phyloP scores from a whole-genome alignment of 2,797 vertebrate species.

The Danio kyathit region DNA sequence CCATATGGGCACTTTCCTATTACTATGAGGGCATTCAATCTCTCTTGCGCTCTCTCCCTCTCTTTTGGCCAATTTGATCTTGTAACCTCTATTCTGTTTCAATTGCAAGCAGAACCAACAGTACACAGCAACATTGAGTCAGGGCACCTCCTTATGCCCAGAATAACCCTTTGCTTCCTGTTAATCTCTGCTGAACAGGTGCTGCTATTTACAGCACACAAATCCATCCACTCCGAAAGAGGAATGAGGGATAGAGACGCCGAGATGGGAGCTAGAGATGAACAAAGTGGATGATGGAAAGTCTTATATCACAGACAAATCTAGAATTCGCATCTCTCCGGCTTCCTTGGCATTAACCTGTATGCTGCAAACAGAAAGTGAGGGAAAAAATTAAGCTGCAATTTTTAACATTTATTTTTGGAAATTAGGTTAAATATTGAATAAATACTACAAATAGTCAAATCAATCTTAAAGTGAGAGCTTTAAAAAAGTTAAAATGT shows the following conservation, averaged over 20 bases:
- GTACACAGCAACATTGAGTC: conserved; percentile 30
- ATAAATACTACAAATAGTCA: too few species aligned
- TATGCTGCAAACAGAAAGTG: not conserved
- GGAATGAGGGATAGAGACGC: conserved; percentile 6
- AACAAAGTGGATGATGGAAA: conserved; percentile 19
- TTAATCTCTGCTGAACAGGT: conserved; percentile 85
- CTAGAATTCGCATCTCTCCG: not conserved
- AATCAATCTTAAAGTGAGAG: too few species aligned
- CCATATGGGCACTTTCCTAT: not conserved
- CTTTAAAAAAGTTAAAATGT: too few species aligned
- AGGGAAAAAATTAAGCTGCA: too few species aligned
- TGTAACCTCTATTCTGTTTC: conserved; percentile 33
- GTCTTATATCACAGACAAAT: not conserved
- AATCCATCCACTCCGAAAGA: conserved; percentile 77
- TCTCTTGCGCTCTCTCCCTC: not conserved
- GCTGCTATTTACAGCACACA: conserved; percentile 81
- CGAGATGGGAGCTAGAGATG: not conserved
- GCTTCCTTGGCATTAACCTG: not conserved
- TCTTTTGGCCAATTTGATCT: conserved; percentile 28
- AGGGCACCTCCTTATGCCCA: conserved; percentile 66
- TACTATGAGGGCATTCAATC: not conserved
- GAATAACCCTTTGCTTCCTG: conserved; percentile 75
- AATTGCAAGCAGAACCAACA: conserved; percentile 19
- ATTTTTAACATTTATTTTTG: too few species aligned
- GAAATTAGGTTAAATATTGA: too few species aligned